A percentile compares a stretch with the other conserved stretches of the same genome.
Conservation (phyloP, 2,797 vertebrate species). For the Uromys caudimaculatus region DNA sequence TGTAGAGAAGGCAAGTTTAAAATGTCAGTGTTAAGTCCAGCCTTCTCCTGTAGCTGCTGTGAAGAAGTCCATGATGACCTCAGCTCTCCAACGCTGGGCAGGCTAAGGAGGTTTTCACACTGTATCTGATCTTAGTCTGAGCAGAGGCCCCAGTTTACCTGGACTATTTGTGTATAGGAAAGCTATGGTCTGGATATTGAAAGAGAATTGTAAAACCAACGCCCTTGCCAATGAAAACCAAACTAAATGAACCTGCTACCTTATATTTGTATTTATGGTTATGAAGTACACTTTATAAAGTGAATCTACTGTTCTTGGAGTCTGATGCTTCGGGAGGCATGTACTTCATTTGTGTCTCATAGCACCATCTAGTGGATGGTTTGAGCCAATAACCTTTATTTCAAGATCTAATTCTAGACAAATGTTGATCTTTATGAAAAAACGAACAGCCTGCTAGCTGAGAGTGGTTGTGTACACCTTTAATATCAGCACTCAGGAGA, state of each 20-base stretch:
- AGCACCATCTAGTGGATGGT: slow-evolving; percentile 67
- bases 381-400: neutral
- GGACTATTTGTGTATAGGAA: neutral
- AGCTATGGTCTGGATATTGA: neutral
- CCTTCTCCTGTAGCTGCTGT: neutral
- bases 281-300: neutral
- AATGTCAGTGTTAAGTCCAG: neutral
- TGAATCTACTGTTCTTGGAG: neutral
- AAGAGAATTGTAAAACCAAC: neutral
- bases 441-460: neutral
- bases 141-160: neutral
- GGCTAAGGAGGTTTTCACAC: neutral
- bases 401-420: neutral
- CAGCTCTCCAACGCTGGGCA: neutral
- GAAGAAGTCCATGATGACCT: neutral
- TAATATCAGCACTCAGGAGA: neutral
- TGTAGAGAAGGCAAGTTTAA: slow-evolving; percentile 34
- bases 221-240: neutral
- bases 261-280: neutral
- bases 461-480: neutral
- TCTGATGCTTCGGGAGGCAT: fast-evolving
- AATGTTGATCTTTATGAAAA: neutral
- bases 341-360: neutral
- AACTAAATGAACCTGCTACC: neutral
- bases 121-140: neutral